Conservation (phyloP, 2,113 vertebrate genomes). For the Neotragus pygmaeus region DNA sequence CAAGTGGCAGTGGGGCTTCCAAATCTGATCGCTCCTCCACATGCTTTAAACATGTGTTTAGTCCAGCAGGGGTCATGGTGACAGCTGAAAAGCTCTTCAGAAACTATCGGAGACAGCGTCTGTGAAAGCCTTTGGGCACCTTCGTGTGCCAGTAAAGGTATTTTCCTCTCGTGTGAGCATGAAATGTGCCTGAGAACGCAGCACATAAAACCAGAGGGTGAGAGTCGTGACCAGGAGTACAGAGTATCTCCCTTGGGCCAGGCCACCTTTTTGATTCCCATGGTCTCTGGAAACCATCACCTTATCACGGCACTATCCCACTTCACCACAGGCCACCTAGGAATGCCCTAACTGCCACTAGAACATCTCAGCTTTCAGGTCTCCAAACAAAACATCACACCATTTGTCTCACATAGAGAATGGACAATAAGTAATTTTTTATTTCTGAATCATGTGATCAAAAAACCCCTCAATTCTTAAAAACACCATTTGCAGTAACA, state of each 20-base stretch:
- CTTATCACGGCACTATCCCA: not conserved
- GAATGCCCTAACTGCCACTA: not conserved
- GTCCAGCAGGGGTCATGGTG: slow-evolving; percentile 5
- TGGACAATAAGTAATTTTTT: not conserved
- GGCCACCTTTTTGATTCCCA: rapidly evolving
- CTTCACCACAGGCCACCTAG: not conserved
- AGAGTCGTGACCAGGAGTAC: not conserved
- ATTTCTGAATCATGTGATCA: not conserved
- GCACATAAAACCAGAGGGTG: not conserved
- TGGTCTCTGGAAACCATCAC: not conserved
- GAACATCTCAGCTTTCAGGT: not conserved
- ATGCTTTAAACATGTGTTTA: slow-evolving; percentile 58
- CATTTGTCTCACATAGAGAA: not conserved
- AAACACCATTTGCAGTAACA: not conserved
- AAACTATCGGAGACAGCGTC: slow-evolving; percentile 31
- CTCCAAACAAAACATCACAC: not conserved
- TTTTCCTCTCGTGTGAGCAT: not conserved
- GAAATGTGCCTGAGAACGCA: not conserved
- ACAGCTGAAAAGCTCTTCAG: slow-evolving; percentile 60
- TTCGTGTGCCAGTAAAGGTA: not conserved
- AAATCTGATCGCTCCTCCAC: slow-evolving; percentile 38
- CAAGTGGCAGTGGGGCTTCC: not conserved
- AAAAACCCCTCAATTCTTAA: not conserved
- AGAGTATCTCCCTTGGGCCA: not conserved
- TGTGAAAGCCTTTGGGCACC: slow-evolving; percentile 3